These are phyloP conservation scores for Tamandua tetradactyla DNA, from an alignment of 2,797 vertebrate genomes.

Conservation along the genomic window DNA sequence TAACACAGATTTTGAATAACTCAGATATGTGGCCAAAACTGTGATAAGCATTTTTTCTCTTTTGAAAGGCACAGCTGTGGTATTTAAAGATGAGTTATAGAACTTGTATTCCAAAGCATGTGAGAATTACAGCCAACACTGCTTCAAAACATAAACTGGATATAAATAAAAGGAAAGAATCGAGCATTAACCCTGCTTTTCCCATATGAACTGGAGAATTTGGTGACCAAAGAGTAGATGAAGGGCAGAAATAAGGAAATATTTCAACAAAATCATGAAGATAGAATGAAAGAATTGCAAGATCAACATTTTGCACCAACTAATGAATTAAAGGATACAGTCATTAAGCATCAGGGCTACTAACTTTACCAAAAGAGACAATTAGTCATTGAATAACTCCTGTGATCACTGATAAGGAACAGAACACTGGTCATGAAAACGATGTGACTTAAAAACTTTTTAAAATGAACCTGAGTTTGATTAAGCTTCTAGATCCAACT, in stretches of 20 bases:
- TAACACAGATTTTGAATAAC: constrained; percentile 51
- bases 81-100: constrained; percentile 69
- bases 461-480: neutral
- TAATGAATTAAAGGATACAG: neutral
- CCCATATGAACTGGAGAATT: neutral
- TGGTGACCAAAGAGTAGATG: neutral
- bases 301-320: neutral
- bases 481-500: neutral
- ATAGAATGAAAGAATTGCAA: neutral
- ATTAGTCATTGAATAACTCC: neutral
- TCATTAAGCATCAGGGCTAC: neutral
- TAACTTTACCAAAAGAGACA: neutral
- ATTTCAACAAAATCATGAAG: neutral
- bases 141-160: constrained; percentile 36
- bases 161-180: constrained; percentile 43
- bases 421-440: neutral
- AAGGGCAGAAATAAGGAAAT: neutral
- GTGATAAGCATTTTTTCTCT: constrained; percentile 41
- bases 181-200: constrained; percentile 31
- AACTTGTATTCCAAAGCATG: constrained; percentile 47
- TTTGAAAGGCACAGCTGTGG: constrained; percentile 71
- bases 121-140: constrained; percentile 44
- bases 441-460: neutral
- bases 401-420: neutral
- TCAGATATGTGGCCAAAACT: constrained; percentile 15